Evolutionary conservation across 2,888 invertebrate species (phyloP).

Genomic region (Leptopilina myrica): DNA sequence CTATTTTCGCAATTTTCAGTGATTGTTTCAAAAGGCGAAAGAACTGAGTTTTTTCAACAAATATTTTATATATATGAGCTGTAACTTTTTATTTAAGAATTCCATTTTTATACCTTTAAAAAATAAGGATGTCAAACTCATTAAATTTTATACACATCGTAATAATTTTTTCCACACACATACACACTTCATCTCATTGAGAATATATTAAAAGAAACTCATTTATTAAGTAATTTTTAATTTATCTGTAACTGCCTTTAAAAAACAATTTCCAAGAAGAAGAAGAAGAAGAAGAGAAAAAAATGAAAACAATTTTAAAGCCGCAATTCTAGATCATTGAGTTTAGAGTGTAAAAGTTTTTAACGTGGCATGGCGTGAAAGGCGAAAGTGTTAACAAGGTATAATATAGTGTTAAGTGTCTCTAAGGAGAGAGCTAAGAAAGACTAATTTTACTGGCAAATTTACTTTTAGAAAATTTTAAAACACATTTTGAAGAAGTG

Average conservation of each 20-base stretch:
- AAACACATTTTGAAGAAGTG: neutral
- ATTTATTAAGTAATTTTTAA: neutral
- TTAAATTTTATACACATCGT: neutral
- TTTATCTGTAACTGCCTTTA: neutral
- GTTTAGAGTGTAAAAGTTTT: neutral
- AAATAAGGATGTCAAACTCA: neutral
- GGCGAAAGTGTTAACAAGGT: conserved; percentile 20
- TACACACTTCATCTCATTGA: neutral
- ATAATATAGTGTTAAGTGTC: neutral
- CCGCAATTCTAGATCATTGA: neutral
- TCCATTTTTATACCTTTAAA: neutral
- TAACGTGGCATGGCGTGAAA: neutral
- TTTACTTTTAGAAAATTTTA: neutral
- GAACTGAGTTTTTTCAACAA: neutral
- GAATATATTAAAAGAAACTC: neutral
- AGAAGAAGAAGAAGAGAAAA: neutral
- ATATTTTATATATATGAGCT: too few species aligned
- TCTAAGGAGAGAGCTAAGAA: conserved; percentile 24
- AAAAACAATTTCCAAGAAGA: neutral
- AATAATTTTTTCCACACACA: neutral
- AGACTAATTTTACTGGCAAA: conserved; percentile 13
- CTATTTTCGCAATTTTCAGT: conserved; percentile 4
- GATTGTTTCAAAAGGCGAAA: neutral
- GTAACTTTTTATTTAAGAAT: neutral
- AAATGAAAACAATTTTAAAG: neutral